These are phyloP conservation scores for Monopterus albus DNA, from an alignment of 2,113 vertebrate species.

Conservation along the genomic window DNA sequence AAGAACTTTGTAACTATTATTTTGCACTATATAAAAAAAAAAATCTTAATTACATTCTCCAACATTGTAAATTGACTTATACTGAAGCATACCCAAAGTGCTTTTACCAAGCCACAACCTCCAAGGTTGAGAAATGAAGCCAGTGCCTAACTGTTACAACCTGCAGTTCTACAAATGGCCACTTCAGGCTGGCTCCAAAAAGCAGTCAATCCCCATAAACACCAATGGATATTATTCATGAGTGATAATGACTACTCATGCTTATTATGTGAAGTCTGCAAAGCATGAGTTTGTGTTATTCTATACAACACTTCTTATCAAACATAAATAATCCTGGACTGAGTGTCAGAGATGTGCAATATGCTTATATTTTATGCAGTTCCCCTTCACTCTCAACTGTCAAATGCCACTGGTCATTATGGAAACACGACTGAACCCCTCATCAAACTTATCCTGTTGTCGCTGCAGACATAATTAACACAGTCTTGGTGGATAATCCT, in stretches of 20 bases:
- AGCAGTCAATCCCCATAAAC: no score
- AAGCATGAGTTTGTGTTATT: conserved; percentile 35
- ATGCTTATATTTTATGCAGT: conserved; percentile 25
- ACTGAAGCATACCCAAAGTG: no score
- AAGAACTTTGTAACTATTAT: neutral
- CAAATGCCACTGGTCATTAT: conserved; percentile 42
- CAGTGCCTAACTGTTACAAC: no score
- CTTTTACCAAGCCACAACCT: no score
- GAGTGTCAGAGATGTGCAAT: neutral
- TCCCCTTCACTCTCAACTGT: conserved; percentile 17
- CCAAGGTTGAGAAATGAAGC: no score
- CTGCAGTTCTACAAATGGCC: no score
- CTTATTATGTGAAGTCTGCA: conserved; percentile 26
- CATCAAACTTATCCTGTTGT: conserved; percentile 54
- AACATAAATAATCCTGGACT: conserved; percentile 14
- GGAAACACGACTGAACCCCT: conserved; percentile 34
- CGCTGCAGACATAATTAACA: conserved; percentile 65
- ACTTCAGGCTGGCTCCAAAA: no score
- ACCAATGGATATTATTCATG: conserved; percentile 39
- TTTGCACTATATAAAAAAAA: no score
- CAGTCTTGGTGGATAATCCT: conserved; percentile 66
- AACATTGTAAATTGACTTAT: no score
- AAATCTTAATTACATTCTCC: no score
- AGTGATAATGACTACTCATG: conserved; percentile 28
- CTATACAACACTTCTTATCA: conserved; percentile 22